These are phyloP conservation scores for Sus cebifrons DNA, from an alignment of 2,797 vertebrate genomes.

Conservation along the genomic window DNA sequence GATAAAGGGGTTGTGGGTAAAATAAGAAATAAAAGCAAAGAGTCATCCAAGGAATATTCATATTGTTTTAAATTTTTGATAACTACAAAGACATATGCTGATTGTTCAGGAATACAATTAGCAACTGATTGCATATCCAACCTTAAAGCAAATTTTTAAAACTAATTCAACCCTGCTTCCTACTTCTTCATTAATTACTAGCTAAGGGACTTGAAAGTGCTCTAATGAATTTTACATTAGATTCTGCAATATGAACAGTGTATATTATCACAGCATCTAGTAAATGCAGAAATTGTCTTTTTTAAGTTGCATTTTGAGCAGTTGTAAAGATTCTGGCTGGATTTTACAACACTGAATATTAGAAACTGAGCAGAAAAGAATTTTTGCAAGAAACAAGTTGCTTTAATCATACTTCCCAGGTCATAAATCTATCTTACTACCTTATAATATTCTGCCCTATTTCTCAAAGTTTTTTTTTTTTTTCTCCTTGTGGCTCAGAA, in stretches of 20 bases:
- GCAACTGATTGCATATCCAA: constrained; percentile 43
- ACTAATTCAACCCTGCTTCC: constrained; percentile 75
- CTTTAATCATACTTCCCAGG: constrained; percentile 19
- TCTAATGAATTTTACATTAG: constrained; percentile 85
- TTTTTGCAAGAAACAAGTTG: constrained; percentile 29
- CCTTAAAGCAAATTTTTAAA: constrained; percentile 73
- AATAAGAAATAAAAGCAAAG: not conserved
- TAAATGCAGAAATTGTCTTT: constrained; percentile 70
- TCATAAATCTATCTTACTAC: not conserved
- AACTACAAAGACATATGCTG: constrained; percentile 43
- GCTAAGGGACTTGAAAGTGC: constrained; percentile 81
- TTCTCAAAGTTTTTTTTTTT: constrained; percentile 3
- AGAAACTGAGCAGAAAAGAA: not conserved
- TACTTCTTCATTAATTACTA: constrained; percentile 84
- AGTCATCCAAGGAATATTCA: not conserved
- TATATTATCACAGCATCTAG: constrained; percentile 76
- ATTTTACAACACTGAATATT: constrained; percentile 30
- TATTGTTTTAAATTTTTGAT: constrained; percentile 62
- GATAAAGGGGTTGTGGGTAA: constrained; percentile 27
- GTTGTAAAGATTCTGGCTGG: constrained; percentile 49
- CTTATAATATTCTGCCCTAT: constrained; percentile 4
- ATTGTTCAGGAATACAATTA: constrained; percentile 76
- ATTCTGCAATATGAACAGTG: constrained; percentile 70
- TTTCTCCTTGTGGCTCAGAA: not conserved
- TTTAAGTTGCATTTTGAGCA: constrained; percentile 47